Evolutionary conservation across 2,888 invertebrate species (phyloP), one percentile per base, ranked within the genome.

Genomic region (Cacoxenus indagator): DNA sequence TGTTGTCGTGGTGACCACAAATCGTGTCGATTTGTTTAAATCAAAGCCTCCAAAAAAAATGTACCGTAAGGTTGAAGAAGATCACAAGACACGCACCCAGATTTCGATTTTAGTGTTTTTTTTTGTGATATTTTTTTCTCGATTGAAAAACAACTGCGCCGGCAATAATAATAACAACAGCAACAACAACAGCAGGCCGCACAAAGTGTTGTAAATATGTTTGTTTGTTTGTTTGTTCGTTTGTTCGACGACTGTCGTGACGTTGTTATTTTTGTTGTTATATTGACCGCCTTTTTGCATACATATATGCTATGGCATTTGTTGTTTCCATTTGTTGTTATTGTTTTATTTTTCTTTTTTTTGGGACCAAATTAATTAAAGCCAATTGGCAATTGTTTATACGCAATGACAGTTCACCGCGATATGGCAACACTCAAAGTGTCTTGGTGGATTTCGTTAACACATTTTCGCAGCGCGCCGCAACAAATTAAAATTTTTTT

Each of bases 21-120:
- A 77, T 77, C 75, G 77, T 76, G 75, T 74, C 77, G 77, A 77
- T 77, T 77, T 76, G 73, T 77, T 77, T 74, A 75, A 77, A 77
- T 77, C 75, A 77, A 77, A 77, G 61, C 45, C 24, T 14, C n/a
- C 51, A 14, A 19, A 55, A 55, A 55, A 55, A 55, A 55, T 69
- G 67, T 69, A 68, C 70, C 69, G 66, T 64, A 64, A 70, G 59
- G 57, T 46, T 57, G 66, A 43, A 43, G 57, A 55, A 66, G 66
- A 57, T 67, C 66, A 67, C 37, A 26, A 67, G 70, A 81, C 78
- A 81, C 76, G 76, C 76, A 76, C 74, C 70, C 72, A 69, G 9
- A 22, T 57, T 57, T 0, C 1, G 2, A 9, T 55, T 55, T 17
- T 55, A 11, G 29, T 55, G 2, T 55, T 27, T 55, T 26, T 27